Evolutionary conservation across 2,888 invertebrate genomes (phyloP).

Genomic region (Nymphalis urticae): DNA sequence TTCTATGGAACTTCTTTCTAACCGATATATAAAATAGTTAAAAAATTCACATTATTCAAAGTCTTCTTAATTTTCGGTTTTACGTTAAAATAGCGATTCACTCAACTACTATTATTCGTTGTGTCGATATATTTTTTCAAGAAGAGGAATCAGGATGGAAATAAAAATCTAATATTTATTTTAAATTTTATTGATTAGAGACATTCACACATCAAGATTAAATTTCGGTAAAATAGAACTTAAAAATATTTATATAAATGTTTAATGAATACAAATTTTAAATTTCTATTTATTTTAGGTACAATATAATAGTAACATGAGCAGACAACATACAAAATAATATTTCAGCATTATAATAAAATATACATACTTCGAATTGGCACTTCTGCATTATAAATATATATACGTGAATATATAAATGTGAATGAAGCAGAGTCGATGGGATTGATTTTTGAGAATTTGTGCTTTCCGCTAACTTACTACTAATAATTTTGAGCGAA

Average conservation of each 20-base stretch:
- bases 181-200: constrained; percentile 79
- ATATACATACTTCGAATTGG: constrained; percentile 37
- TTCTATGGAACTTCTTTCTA: too few species aligned
- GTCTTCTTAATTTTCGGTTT: too few species aligned
- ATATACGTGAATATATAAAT: constrained; percentile 10
- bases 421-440: constrained; percentile 20
- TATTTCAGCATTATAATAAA: constrained; percentile 26
- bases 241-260: constrained; percentile 35
- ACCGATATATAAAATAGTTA: too few species aligned
- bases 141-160: not conserved
- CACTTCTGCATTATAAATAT: constrained; percentile 33
- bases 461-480: constrained; percentile 24
- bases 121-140: not conserved
- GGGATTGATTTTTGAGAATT: constrained; percentile 20
- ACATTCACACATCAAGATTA: constrained; percentile 82
- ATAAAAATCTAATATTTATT: constrained; percentile 46
- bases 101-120: too few species aligned
- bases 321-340: constrained; percentile 27
- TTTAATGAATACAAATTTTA: constrained; percentile 33
- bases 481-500: constrained; percentile 37
- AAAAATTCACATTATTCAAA: too few species aligned
- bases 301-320: constrained; percentile 27
- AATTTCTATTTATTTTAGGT: constrained; percentile 21
- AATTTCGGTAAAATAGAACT: constrained; percentile 39
- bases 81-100: too few species aligned